Evolutionary conservation across 1,140 invertebrate species (phyloP).

Genomic region (Megalonaias nervosa): DNA sequence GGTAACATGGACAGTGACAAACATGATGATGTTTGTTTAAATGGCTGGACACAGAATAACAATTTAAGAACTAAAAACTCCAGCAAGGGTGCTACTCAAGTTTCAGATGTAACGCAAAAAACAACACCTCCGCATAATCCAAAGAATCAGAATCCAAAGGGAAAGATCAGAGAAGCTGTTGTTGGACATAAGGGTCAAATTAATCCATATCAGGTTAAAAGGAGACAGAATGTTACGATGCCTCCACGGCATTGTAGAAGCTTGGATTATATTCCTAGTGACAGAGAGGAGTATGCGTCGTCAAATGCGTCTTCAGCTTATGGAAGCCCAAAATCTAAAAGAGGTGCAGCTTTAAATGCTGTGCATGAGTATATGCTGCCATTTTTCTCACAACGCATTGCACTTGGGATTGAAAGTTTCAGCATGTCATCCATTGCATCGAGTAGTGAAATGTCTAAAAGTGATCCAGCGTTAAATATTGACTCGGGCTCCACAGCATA

Average conservation of each 20-base stretch:
- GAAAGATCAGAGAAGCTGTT: not conserved
- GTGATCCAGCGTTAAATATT: constrained; percentile 62
- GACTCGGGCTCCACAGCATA: constrained; percentile 74
- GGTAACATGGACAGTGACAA: constrained; percentile 17
- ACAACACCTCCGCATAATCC: not conserved
- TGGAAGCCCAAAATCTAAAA: constrained; percentile 59
- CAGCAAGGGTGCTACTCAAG: constrained; percentile 26
- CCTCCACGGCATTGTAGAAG: constrained; percentile 66
- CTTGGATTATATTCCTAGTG: constrained; percentile 69
- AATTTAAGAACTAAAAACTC: constrained; percentile 17
- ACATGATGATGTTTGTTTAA: constrained; percentile 5
- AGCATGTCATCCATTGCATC: constrained; percentile 67
- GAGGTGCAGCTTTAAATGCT: constrained; percentile 1
- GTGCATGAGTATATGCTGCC: constrained; percentile 52
- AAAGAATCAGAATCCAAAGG: not conserved
- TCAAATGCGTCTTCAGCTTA: constrained; percentile 59
- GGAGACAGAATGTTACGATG: constrained; percentile 53
- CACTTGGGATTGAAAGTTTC: constrained; percentile 51
- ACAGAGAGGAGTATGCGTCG: constrained; percentile 55
- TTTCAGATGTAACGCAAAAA: constrained; percentile 5
- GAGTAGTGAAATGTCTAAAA: constrained; percentile 68
- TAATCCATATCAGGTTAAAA: constrained; percentile 65
- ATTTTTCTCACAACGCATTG: constrained; percentile 44
- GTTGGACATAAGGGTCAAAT: constrained; percentile 4
- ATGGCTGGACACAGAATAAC: not conserved